Evolutionary conservation across 1,140 invertebrate species (phyloP).

Genomic region (Nixonia krombeini): DNA sequence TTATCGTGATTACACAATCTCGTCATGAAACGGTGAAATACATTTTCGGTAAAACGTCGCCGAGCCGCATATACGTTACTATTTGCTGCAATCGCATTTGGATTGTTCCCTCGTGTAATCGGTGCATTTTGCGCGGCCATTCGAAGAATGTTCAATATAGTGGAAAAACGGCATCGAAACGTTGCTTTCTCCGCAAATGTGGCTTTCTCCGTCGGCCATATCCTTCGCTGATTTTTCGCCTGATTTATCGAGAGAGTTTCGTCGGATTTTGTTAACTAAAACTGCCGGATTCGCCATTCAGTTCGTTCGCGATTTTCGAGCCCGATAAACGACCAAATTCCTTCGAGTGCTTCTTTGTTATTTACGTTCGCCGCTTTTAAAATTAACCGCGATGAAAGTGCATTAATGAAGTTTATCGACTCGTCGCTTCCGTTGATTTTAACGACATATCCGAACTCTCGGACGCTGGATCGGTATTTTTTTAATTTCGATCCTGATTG

Average conservation of each 20-base stretch:
- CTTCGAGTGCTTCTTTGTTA: too few relatives aligned
- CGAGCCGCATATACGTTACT: slow-evolving; percentile 8
- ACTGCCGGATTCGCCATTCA: slow-evolving; percentile 13
- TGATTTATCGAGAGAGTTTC: neutral
- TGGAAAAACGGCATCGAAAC: slow-evolving; percentile 27
- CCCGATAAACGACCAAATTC: slow-evolving; percentile 35
- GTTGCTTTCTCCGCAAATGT: slow-evolving; percentile 23
- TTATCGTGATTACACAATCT: slow-evolving; percentile 24
- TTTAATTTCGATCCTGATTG: too few relatives aligned
- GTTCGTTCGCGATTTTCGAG: slow-evolving; percentile 19
- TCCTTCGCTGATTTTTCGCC: slow-evolving; percentile 8
- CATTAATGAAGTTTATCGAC: too few relatives aligned
- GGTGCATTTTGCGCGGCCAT: slow-evolving; percentile 23
- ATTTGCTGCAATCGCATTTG: slow-evolving; percentile 25
- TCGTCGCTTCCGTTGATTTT: too few relatives aligned
- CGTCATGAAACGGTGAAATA: slow-evolving; percentile 20
- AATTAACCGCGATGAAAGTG: too few relatives aligned
- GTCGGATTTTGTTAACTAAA: neutral
- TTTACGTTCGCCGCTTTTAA: too few relatives aligned
- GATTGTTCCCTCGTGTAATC: slow-evolving; percentile 29
- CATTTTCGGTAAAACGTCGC: slow-evolving; percentile 15
- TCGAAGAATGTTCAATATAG: slow-evolving; percentile 22
- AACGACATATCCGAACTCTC: too few relatives aligned
- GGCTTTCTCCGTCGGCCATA: slow-evolving; percentile 15
- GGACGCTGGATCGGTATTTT: too few relatives aligned